Evolutionary conservation across 2,888 invertebrate species (phyloP).

Genomic region (Ophion slaviceki): DNA sequence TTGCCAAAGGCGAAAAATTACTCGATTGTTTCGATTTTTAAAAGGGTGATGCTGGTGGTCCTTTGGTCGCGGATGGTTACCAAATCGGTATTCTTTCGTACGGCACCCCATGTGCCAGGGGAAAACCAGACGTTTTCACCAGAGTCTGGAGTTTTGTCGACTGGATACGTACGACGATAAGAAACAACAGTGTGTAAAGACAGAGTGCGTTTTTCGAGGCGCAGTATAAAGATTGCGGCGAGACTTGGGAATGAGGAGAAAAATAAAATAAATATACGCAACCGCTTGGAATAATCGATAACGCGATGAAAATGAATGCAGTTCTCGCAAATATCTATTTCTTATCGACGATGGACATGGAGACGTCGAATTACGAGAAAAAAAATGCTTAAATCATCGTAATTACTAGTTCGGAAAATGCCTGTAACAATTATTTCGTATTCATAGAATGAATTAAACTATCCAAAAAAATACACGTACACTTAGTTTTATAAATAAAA

Average conservation of each 20-base stretch:
- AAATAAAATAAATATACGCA: background rate
- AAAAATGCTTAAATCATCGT: background rate
- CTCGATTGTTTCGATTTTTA: background rate
- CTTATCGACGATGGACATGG: too few species aligned
- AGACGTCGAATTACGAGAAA: too few species aligned
- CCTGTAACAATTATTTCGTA: background rate
- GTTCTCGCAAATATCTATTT: background rate
- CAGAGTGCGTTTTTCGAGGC: background rate
- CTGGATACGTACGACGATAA: slow-evolving; percentile 44
- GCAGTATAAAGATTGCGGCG: background rate
- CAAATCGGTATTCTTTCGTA: slow-evolving; percentile 65
- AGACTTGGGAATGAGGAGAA: background rate
- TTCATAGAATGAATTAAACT: background rate
- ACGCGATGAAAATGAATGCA: background rate
- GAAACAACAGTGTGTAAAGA: background rate
- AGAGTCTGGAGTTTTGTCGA: slow-evolving; percentile 44
- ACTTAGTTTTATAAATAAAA: background rate
- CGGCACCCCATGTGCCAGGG: slow-evolving; percentile 53
- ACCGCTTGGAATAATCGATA: too few species aligned
- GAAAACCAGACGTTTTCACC: slow-evolving; percentile 57
- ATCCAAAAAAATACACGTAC: background rate
- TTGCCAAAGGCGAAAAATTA: background rate
- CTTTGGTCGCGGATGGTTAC: slow-evolving; percentile 50
- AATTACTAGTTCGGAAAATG: slow-evolving; percentile 4
- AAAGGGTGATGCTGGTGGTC: slow-evolving; percentile 64